Evolutionary conservation across 1,140 invertebrate species (phyloP).

Genomic region (Marisa cornuarietis): DNA sequence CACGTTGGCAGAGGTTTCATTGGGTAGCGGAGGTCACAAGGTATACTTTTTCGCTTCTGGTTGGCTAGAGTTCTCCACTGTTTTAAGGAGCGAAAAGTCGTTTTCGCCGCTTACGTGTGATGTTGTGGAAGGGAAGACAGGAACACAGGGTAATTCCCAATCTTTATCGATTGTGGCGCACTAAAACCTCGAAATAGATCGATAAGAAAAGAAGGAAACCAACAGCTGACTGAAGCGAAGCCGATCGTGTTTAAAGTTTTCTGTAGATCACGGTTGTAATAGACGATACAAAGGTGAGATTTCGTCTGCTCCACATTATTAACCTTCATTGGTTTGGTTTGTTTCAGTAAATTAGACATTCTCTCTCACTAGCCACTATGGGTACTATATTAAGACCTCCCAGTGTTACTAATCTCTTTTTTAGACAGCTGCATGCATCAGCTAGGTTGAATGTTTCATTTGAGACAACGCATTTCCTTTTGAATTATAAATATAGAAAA

Average conservation of each 20-base stretch:
- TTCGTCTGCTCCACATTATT: constrained; percentile 17
- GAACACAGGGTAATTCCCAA: not conserved
- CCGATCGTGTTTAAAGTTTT: not conserved
- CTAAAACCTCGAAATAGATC: not conserved
- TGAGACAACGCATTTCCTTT: not conserved
- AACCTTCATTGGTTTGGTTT: not conserved
- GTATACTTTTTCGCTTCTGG: constrained; percentile 16
- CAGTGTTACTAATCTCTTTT: not conserved
- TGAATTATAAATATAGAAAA: not conserved
- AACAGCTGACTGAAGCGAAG: not conserved
- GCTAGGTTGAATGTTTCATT: not conserved
- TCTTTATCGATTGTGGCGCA: not conserved
- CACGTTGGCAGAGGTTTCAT: constrained; percentile 52
- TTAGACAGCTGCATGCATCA: not conserved
- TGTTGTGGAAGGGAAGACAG: not conserved
- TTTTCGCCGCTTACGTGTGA: constrained; percentile 18
- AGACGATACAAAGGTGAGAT: not conserved
- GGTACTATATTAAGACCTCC: not conserved
- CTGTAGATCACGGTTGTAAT: not conserved
- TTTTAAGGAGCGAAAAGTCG: constrained; percentile 28
- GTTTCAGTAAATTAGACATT: not conserved
- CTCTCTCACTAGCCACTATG: not conserved
- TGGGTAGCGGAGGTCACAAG: constrained; percentile 41
- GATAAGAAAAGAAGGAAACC: not conserved
- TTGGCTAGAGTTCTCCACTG: constrained; percentile 36